Evolutionary conservation across 2,113 vertebrate species (phyloP).

Genomic region (Fregetta grallaria): DNA sequence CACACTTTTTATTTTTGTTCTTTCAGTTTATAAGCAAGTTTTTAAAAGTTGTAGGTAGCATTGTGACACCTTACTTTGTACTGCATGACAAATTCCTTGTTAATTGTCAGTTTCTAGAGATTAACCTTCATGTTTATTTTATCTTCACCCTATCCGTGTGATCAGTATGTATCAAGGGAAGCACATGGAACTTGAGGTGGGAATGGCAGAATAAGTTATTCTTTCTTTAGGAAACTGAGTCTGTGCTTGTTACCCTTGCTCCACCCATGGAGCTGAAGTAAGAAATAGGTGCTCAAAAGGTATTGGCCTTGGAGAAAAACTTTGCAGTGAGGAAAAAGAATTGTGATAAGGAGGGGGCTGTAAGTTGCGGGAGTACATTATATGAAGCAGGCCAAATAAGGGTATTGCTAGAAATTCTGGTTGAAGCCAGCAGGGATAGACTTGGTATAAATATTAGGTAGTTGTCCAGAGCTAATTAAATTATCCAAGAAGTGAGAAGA

Average conservation of each 20-base stretch:
- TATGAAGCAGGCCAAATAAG: not conserved
- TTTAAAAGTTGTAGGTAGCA: not conserved
- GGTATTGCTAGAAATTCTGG: not conserved
- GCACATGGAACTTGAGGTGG: not conserved
- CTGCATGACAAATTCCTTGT: not conserved
- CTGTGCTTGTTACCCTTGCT: not conserved
- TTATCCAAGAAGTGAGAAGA: not conserved
- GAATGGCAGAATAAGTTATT: not conserved
- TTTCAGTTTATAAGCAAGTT: not conserved
- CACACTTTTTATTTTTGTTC: not conserved
- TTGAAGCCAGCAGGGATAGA: not conserved
- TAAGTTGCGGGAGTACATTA: not conserved
- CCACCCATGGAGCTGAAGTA: not conserved
- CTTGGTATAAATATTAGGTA: not conserved
- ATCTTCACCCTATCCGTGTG: fast-evolving
- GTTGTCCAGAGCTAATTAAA: not conserved
- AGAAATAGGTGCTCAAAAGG: not conserved
- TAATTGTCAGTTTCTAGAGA: not conserved
- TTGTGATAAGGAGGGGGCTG: not conserved
- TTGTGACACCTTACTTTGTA: not conserved
- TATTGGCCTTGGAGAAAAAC: not conserved
- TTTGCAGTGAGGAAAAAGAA: not conserved
- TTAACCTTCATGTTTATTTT: not conserved
- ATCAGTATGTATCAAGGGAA: not conserved
- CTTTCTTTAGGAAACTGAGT: not conserved